Evolutionary conservation across 2,797 vertebrate genomes (phyloP), one percentile per base, ranked within the genome.

Genomic region (Cichlasoma orientale): DNA sequence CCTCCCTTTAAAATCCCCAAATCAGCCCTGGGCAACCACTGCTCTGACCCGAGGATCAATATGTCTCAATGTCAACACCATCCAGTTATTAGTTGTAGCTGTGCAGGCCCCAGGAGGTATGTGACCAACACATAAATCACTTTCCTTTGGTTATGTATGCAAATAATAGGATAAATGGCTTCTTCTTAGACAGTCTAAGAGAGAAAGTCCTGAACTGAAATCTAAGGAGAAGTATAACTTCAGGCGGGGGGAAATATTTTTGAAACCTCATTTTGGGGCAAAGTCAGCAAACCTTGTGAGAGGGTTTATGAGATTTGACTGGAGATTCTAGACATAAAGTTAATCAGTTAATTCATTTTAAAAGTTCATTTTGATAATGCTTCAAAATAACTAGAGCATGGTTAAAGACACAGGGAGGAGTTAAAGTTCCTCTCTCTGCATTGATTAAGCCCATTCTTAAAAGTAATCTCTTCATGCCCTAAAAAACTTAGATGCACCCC

Each of bases 61-160:
- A 86, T 82, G 90, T 94, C 90, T 92, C 91, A 84, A 88, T 93
- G 90, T 91, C 93, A 91, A 83, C 86, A 92, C 77, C 78, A 75
- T 87, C 72, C 80, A 75, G 36, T 27, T 61, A 58, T 74, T 72
- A 31, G 55, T 77, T 88, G 25, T 33, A 72, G 73, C 78, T 53
- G 29, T 74, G 57, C 23, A 18, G 21, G 5, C 53, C 50, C n/a
- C 54, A 36, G 79, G 79, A 41, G n/a, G 14, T 52, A 4, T 2
- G 33, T 59, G 47, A 53, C 1, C 27, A 79, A 44, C 61, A 54
- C n/a, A 53, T 53, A 14, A 23, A 58, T 52, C 19, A 38, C 57
- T 11, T 72, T 38, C 38, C 3, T 19, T 6, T 2, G 23, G 18
- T 38, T 69, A 21, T 79, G 31, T 31, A 18, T 61, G 41, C 2